These are phyloP conservation scores for Chamaedrilus cognettii DNA, from an alignment of 2,888 invertebrate species.

Conservation along the genomic window DNA sequence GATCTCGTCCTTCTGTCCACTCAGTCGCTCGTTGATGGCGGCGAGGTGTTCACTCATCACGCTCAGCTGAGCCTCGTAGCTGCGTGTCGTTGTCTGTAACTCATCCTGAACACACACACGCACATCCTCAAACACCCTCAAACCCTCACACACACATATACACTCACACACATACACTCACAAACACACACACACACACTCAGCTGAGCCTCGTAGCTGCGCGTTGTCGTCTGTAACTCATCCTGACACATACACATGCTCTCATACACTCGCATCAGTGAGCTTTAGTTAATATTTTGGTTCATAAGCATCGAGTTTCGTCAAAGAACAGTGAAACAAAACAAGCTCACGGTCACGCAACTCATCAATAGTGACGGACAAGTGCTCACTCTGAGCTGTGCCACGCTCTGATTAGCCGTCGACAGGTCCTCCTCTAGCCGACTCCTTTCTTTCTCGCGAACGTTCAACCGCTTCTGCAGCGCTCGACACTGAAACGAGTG, in stretches of 20 bases:
- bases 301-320: too few species aligned
- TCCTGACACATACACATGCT: too few species aligned
- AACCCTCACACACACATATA: too few species aligned
- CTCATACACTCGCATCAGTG: too few species aligned
- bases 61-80: slow-evolving; percentile 73
- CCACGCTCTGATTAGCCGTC: slow-evolving; percentile 60
- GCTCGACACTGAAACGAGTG: slow-evolving; percentile 50
- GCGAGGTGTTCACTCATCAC: slow-evolving; percentile 79
- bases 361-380: neutral
- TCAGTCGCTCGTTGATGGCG: slow-evolving; percentile 81
- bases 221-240: slow-evolving; percentile 69
- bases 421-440: slow-evolving; percentile 64
- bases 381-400: slow-evolving; percentile 59
- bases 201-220: slow-evolving; percentile 71
- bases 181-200: too few species aligned
- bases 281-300: too few species aligned
- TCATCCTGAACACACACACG: slow-evolving; percentile 65
- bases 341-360: too few species aligned
- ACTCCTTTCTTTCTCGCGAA: slow-evolving; percentile 64
- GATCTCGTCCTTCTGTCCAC: slow-evolving; percentile 78
- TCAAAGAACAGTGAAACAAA: too few species aligned
- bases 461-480: slow-evolving; percentile 65
- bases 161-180: too few species aligned
- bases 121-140: neutral
- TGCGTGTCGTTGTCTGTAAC: slow-evolving; percentile 66